These are phyloP conservation scores for Gambusia holbrooki DNA, from an alignment of 2,113 vertebrate species.

Conservation along the genomic window DNA sequence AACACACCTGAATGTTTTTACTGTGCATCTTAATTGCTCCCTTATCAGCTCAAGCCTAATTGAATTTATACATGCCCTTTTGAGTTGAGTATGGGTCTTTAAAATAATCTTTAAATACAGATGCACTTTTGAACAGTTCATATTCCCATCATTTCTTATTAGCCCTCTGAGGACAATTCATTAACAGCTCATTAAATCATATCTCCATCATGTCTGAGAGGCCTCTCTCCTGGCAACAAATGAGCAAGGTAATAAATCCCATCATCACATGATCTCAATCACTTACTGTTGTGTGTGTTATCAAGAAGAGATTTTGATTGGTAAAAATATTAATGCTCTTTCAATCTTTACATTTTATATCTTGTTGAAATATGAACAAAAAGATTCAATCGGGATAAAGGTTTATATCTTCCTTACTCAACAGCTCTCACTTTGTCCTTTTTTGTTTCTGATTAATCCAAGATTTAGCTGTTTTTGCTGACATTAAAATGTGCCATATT, in stretches of 20 bases:
- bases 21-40: slow-evolving; percentile 55
- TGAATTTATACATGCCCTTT: slow-evolving; percentile 66
- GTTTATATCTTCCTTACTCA: slow-evolving; percentile 19
- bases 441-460: slow-evolving; percentile 44
- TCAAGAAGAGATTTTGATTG: slow-evolving; percentile 50
- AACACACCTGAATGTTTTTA: not conserved
- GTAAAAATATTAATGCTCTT: slow-evolving; percentile 34
- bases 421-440: not conserved
- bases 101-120: slow-evolving; percentile 69
- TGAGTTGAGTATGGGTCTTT: slow-evolving; percentile 56
- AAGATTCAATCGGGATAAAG: slow-evolving; percentile 18
- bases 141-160: slow-evolving; percentile 62
- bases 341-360: slow-evolving; percentile 22
- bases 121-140: slow-evolving; percentile 68
- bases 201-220: slow-evolving; percentile 65
- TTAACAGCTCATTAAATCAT: slow-evolving; percentile 79
- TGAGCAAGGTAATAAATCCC: slow-evolving; percentile 76
- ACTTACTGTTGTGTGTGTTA: slow-evolving; percentile 45
- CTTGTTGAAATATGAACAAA: slow-evolving; percentile 50
- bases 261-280: slow-evolving; percentile 66
- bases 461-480: slow-evolving; percentile 47
- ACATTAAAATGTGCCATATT: slow-evolving; percentile 37
- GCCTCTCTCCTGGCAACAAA: slow-evolving; percentile 53
- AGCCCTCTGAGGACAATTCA: slow-evolving; percentile 74
- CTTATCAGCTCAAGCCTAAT: slow-evolving; percentile 70